Evolutionary conservation across 2,888 invertebrate genomes (phyloP), one percentile per base, ranked within the genome.

Genomic region (Cartodere bifasciata): DNA sequence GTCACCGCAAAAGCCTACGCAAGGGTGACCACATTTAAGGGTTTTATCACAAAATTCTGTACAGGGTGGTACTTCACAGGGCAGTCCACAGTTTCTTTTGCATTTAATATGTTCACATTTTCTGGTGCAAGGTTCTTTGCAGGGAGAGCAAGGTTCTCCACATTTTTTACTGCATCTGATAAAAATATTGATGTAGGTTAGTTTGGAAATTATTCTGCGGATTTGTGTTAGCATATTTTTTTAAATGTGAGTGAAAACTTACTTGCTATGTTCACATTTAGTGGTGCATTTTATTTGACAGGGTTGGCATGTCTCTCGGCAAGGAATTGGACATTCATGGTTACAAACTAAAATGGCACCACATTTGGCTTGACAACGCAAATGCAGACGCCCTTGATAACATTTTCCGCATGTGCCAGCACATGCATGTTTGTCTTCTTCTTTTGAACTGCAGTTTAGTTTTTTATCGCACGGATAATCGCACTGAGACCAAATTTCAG

Each of bases 1-100:
- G 53, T 82, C 80, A n/a, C 76, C 77, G 58, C 81, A 82, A 29
- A 76, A 64, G 9, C 80, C 78, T 48, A 73, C 64, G 56, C 80
- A 76, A n/a, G 49, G 48, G 56, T 79, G 78, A 0, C 61, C 60
- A 57, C 80, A 81, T 38, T 64, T 55, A 12, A 12, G 12, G 11
- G 23, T 31, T 33, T 42, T 46, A 10, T 28, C 9, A 47, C 71
- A 71, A 5, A 60, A 54, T 48, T 52, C 45, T 11, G 36, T 38
- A 50, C 72, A 71, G 7, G 68, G 61, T 21, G 47, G 38, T 3
- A 61, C 56, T 30, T 47, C 31, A 50, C 72, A 73, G 36, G 51
- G 43, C 40, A 63, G 55, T 23, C 60, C 56, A 50, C 73, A 74
- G 2, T 40, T 49, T 12, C 54, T 60, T 6, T 11, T 35, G 51